Evolutionary conservation across 2,797 vertebrate genomes (phyloP), one percentile per base, ranked within the genome.

Genomic region (Rachycentron canadum): DNA sequence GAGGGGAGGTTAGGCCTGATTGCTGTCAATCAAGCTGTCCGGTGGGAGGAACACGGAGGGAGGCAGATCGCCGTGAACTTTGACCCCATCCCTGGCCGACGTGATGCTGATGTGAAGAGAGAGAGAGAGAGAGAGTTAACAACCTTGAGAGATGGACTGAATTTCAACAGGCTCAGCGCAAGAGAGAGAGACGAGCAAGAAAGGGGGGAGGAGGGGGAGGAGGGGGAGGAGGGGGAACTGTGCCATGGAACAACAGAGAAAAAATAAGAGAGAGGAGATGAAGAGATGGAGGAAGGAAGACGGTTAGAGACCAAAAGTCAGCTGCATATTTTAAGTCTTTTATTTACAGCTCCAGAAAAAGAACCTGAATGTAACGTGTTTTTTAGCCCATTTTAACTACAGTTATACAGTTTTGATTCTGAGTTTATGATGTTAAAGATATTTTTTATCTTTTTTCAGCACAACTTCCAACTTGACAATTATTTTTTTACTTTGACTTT

Each of bases 21-120:
- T 98, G 97, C 97, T 98, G 97, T 98, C 97, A 98, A 96, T 98
- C 97, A 98, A 94, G 88, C 93, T 91, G 96, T 96, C 97, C 96
- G 89, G 85, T 93, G 96, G 95, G 97, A 97, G 95, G 96, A 95
- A 94, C 91, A 93, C 50, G 92, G 95, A 96, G 96, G 95, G 96
- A 94, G 95, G 93, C 95, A 95, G 95, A 96, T 79, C 8, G 23
- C 69, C 93, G 76, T 96, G 97, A 98, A 96, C 97, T 96, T 95
- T 98, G 97, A 98, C 97, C 96, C 89, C 83, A 79, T 72, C 87
- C 45, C 60, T 71, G 68, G 69, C 71, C 55, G 76, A 86, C 93
- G 82, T 80, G 78, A 84, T 95, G 96, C 96, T 95, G 95, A 95
- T 96, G 93, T 95, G 94, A 96, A n/a, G 41, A 56, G 56, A 23